Conservation (phyloP, 2,113 vertebrate genomes). For the Gobio gobio region DNA sequence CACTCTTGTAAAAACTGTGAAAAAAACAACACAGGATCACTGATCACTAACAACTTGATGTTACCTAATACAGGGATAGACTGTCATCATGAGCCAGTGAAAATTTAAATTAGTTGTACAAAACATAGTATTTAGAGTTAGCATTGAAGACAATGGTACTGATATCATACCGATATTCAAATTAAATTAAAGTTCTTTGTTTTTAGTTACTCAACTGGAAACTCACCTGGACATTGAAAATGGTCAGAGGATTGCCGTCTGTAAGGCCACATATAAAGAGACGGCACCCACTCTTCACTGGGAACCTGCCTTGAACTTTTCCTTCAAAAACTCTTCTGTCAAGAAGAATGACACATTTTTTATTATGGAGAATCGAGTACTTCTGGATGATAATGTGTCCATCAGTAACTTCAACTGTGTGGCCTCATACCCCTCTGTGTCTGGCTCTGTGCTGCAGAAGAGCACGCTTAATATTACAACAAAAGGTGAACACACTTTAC, state of each 20-base stretch:
- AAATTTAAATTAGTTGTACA: not conserved
- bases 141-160: not conserved
- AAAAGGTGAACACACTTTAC: not conserved
- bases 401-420: conserved; percentile 62
- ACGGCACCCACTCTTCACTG: conserved; percentile 69
- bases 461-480: not conserved
- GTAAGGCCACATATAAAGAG: conserved; percentile 65
- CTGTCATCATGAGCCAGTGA: not conserved
- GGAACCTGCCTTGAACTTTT: conserved; percentile 40
- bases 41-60: not conserved
- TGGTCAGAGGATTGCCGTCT: conserved; percentile 63
- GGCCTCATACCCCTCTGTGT: conserved; percentile 50
- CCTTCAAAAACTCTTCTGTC: accelerated
- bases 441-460: not conserved
- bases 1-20: not conserved
- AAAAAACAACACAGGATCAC: not conserved
- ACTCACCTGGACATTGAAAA: conserved; percentile 30
- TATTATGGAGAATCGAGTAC: conserved; percentile 61
- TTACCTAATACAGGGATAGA: not conserved
- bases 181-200: not conserved
- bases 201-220: conserved; percentile 51
- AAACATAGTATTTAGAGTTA: not conserved
- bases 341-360: not conserved
- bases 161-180: not conserved
- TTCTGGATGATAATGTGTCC: conserved; percentile 34